These are phyloP conservation scores for Holacanthella duospinosa DNA, from an alignment of 2,888 invertebrate species.

Conservation along the genomic window DNA sequence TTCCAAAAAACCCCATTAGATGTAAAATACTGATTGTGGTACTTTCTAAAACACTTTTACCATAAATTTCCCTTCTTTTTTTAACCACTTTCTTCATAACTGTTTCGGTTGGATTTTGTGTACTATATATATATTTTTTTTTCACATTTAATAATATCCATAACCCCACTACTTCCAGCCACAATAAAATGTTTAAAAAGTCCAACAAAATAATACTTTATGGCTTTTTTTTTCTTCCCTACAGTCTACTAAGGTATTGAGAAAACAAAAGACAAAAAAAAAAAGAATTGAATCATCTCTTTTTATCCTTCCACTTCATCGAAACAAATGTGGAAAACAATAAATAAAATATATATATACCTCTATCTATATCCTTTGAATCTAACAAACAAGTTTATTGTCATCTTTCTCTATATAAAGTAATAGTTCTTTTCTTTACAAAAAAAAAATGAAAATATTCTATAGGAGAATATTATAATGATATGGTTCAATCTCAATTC, in stretches of 20 bases:
- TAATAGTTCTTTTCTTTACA: background rate
- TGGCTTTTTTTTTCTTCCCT: background rate
- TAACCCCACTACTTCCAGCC: background rate
- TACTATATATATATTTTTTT: background rate
- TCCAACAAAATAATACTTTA: background rate
- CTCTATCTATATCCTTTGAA: background rate
- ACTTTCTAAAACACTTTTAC: slow-evolving; percentile 17
- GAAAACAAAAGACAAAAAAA: no score
- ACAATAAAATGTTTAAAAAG: background rate
- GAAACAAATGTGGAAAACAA: background rate
- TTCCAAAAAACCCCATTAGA: slow-evolving; percentile 22
- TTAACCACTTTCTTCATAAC: background rate
- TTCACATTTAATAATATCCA: no score
- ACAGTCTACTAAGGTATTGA: background rate
- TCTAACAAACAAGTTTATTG: background rate
- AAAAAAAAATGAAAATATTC: background rate
- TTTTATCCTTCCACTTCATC: background rate
- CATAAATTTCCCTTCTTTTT: slow-evolving; percentile 16
- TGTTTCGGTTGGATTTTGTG: background rate
- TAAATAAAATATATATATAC: background rate
- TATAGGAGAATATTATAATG: background rate
- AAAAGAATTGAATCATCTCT: background rate
- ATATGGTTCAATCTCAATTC: background rate
- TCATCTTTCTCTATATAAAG: background rate
- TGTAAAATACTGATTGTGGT: slow-evolving; percentile 25